Evolutionary conservation across 2,797 vertebrate genomes (phyloP).

Genomic region (Oryzias dopingdopingensis): DNA sequence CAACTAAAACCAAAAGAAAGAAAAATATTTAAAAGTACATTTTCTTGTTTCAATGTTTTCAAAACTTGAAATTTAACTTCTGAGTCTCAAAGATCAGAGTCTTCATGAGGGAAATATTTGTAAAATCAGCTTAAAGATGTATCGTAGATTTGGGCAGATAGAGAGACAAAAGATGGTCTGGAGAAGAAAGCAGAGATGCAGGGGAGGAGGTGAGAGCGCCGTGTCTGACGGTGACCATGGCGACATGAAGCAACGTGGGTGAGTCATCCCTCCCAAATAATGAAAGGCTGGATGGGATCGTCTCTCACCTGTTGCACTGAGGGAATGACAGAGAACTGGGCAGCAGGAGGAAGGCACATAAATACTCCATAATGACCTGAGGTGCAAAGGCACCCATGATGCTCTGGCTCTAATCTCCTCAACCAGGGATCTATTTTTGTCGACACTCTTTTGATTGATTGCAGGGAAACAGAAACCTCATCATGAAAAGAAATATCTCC

Average conservation of each 20-base stretch:
- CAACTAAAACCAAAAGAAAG: too few relatives aligned
- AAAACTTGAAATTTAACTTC: neutral
- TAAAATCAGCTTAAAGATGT: neutral
- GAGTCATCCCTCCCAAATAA: conserved; percentile 45
- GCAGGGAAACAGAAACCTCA: conserved; percentile 1
- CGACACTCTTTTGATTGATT: neutral
- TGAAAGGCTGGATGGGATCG: conserved; percentile 13
- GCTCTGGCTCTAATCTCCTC: conserved; percentile 8
- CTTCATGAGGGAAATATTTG: neutral
- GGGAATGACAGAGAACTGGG: neutral
- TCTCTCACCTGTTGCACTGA: conserved; percentile 28
- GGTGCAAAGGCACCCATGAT: neutral
- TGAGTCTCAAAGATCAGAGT: neutral
- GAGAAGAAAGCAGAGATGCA: neutral
- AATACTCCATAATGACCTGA: conserved; percentile 13
- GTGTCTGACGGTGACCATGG: conserved; percentile 41
- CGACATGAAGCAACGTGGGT: conserved; percentile 20
- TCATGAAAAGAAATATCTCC: too few relatives aligned
- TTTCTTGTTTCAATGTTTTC: too few relatives aligned
- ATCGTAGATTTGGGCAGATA: neutral
- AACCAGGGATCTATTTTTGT: conserved; percentile 5
- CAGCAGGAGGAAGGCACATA: neutral
- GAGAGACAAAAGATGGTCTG: neutral
- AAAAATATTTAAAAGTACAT: too few relatives aligned
- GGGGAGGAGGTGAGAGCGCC: neutral